Evolutionary conservation across 53 echinoderm and acorn worm species (phyloP).

Genomic region (Luidia sarsii): DNA sequence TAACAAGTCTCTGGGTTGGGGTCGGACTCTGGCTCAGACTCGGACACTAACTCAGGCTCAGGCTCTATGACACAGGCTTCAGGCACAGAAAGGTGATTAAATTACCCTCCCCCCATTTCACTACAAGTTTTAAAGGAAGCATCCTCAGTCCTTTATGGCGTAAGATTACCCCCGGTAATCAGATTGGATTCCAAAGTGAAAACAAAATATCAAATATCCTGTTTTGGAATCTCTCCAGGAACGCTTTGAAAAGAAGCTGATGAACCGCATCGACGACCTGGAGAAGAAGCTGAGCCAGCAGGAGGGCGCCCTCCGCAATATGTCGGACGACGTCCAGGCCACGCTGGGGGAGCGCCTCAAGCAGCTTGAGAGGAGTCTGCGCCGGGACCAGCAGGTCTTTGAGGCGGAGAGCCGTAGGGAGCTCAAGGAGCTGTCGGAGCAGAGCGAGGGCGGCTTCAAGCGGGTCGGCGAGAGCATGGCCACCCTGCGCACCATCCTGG

Average conservation of each 20-base stretch:
- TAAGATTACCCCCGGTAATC: too few relatives aligned
- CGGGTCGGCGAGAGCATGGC: constrained; percentile 48
- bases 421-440: constrained; percentile 3
- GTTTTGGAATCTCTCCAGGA: background rate
- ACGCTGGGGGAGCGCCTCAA: background rate
- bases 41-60: too few relatives aligned
- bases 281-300: constrained; percentile 20
- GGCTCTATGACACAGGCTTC: too few relatives aligned
- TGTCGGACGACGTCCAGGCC: constrained; percentile 15
- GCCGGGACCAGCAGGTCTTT: background rate
- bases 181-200: too few relatives aligned
- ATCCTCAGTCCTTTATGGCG: too few relatives aligned
- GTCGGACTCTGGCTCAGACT: too few relatives aligned
- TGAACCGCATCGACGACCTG: constrained; percentile 35
- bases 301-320: constrained; percentile 26
- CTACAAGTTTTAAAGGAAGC: too few relatives aligned
- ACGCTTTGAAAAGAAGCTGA: constrained; percentile 27
- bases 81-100: too few relatives aligned
- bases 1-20: too few relatives aligned
- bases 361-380: constrained; percentile 9
- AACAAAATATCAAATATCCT: too few relatives aligned
- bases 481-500: constrained; percentile 48
- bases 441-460: constrained; percentile 40
- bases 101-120: too few relatives aligned
- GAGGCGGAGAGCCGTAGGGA: constrained; percentile 8